These are phyloP conservation scores for Rhabdomys dilectus DNA, from an alignment of 2,113 vertebrate genomes.

Conservation along the genomic window DNA sequence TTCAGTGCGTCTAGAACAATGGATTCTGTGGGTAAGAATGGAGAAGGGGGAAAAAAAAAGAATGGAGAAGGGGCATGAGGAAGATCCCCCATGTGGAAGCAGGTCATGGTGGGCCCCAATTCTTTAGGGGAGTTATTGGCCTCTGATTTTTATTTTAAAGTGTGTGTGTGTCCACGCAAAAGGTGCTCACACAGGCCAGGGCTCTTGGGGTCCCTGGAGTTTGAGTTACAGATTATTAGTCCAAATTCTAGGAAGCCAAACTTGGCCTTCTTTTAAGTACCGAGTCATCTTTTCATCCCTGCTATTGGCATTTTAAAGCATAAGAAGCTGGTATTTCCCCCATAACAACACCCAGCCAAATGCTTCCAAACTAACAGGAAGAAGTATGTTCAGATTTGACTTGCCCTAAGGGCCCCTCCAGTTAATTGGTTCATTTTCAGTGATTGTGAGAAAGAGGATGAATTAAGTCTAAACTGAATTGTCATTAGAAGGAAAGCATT, in stretches of 20 bases:
- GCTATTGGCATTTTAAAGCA: not conserved
- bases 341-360: conserved; percentile 47
- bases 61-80: not conserved
- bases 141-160: not conserved
- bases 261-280: not conserved
- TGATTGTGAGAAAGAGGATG: conserved; percentile 29
- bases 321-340: not conserved
- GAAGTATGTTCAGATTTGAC: not conserved
- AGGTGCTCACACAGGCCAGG: not conserved
- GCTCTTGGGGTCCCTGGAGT: not conserved
- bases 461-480: conserved; percentile 65
- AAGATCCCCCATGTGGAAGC: not conserved
- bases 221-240: not conserved
- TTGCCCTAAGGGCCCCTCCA: conserved; percentile 57
- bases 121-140: not conserved
- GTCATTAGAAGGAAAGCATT: conserved; percentile 55
- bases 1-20: not conserved
- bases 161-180: not conserved
- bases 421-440: conserved; percentile 74
- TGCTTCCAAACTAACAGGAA: conserved; percentile 62
- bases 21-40: not conserved
- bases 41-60: not conserved
- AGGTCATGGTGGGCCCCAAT: not conserved
- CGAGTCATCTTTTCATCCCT: not conserved
- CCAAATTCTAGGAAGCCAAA: not conserved